A percentile compares a stretch with the other conserved stretches of the same genome.
These are phyloP conservation scores for Arctia plantaginis DNA, from an alignment of 2,888 invertebrate genomes.

Conservation along the genomic window DNA sequence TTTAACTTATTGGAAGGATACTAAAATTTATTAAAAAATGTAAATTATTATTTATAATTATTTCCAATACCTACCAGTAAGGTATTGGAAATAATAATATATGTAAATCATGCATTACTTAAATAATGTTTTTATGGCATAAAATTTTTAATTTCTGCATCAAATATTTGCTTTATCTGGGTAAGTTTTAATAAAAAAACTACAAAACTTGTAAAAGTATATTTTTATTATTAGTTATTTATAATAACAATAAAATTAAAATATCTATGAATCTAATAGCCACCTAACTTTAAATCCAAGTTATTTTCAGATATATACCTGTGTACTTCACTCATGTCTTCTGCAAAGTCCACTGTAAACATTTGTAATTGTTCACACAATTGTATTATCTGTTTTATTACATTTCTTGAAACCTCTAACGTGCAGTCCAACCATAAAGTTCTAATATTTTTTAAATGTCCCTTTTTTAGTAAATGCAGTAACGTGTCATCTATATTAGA, in stretches of 20 bases:
- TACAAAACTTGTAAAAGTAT: conserved; percentile 42
- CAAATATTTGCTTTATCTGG: not conserved
- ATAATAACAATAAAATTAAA: conserved; percentile 37
- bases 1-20: not conserved
- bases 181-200: conserved; percentile 30
- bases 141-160: not conserved
- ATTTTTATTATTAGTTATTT: conserved; percentile 52
- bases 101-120: no score
- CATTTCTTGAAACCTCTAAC: conserved; percentile 74
- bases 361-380: conserved; percentile 71
- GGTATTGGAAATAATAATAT: no score
- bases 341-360: conserved; percentile 75
- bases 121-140: not conserved
- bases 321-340: conserved; percentile 71
- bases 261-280: conserved; percentile 64
- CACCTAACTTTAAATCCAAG: conserved; percentile 78
- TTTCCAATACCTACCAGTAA: no score
- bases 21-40: no score
- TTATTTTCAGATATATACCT: conserved; percentile 77
- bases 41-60: no score
- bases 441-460: conserved; percentile 70
- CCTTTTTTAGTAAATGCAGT: conserved; percentile 69
- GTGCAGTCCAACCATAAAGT: conserved; percentile 82
- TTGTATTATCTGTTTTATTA: conserved; percentile 74
- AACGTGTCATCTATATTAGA: conserved; percentile 73